Evolutionary conservation across 2,797 vertebrate species (phyloP).

Genomic region (Pygocentrus nattereri): DNA sequence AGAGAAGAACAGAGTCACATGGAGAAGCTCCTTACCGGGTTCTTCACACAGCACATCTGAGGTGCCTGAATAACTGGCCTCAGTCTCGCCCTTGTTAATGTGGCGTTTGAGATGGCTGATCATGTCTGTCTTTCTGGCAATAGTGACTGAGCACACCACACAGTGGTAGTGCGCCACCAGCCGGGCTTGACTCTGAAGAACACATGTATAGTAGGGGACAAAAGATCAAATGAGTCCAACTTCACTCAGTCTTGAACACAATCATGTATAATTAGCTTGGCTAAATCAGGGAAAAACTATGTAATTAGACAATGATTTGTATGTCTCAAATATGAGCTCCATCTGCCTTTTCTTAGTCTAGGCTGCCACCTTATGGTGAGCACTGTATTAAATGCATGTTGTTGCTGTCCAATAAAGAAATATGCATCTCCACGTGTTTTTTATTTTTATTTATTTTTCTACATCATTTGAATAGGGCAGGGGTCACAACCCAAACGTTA

Average conservation of each 20-base stretch:
- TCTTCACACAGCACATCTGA: constrained; percentile 69
- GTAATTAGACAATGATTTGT: background rate
- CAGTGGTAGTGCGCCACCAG: constrained; percentile 95
- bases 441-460: too few relatives aligned
- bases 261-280: background rate
- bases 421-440: too few relatives aligned
- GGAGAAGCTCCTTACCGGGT: constrained; percentile 62
- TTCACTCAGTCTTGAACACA: background rate
- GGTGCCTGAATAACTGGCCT: constrained; percentile 85
- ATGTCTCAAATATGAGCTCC: background rate
- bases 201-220: background rate
- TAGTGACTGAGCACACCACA: constrained; percentile 93
- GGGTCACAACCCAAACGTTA: too few relatives aligned
- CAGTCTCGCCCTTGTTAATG: constrained; percentile 93
- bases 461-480: too few relatives aligned
- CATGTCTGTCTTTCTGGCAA: constrained; percentile 94
- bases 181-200: constrained; percentile 78
- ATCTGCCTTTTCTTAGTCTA: background rate
- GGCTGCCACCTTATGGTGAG: background rate
- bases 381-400: background rate
- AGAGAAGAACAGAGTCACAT: background rate
- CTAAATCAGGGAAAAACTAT: too few relatives aligned
- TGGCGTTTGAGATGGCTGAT: constrained; percentile 93
- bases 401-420: too few relatives aligned
- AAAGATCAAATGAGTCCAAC: background rate